These are phyloP conservation scores for Heliconius cydno DNA, from an alignment of 2,888 invertebrate genomes.

Conservation along the genomic window DNA sequence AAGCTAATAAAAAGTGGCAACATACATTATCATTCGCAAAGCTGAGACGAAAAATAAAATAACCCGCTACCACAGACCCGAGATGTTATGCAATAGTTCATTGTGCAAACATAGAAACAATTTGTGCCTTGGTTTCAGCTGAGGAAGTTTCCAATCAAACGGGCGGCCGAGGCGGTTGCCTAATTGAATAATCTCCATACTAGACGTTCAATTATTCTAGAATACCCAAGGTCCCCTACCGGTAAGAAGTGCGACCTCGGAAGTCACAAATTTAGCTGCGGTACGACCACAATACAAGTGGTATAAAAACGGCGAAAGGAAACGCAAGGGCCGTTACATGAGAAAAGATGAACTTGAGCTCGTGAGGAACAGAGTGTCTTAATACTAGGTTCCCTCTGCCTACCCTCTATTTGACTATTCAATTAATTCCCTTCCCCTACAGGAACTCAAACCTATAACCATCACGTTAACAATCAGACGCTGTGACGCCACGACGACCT, in stretches of 20 bases:
- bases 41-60: background rate
- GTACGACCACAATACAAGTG: background rate
- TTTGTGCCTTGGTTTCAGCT: conserved; percentile 56
- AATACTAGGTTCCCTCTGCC: too few species aligned
- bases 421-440: too few species aligned
- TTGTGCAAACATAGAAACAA: conserved; percentile 45
- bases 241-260: conserved; percentile 43
- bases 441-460: too few species aligned
- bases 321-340: background rate
- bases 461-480: background rate
- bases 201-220: conserved; percentile 58
- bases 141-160: conserved; percentile 71
- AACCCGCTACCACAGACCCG: background rate
- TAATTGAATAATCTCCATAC: conserved; percentile 68
- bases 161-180: conserved; percentile 49
- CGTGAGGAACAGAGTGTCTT: too few species aligned
- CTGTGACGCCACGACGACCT: background rate
- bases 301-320: background rate
- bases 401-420: too few species aligned
- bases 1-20: too few species aligned
- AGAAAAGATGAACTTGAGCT: background rate
- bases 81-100: conserved; percentile 22
- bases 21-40: background rate
- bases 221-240: conserved; percentile 49
- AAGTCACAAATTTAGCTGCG: conserved; percentile 41